Evolutionary conservation across 2,888 invertebrate species (phyloP).

Genomic region (Odontothrips loti): DNA sequence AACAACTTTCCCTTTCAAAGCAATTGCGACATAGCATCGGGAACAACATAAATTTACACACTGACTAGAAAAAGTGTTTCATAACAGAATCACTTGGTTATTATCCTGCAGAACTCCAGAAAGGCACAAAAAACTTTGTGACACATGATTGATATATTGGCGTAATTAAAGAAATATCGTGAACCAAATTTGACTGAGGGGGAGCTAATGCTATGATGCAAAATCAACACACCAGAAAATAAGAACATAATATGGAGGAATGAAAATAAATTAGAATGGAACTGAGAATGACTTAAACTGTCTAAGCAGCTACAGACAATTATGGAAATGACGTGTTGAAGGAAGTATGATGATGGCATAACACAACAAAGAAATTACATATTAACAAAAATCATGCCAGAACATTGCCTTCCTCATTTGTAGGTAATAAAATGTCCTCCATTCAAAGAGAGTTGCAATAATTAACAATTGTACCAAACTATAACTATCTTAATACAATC

Average conservation of each 20-base stretch:
- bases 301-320: no score
- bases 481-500: no score
- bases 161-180: background rate
- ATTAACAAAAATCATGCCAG: background rate
- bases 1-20: no score
- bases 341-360: conserved; percentile 33
- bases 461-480: no score
- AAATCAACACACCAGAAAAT: background rate
- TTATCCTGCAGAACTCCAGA: background rate
- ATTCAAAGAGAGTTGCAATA: conserved; percentile 29
- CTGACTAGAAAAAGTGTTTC: background rate
- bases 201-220: background rate
- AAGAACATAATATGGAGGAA: conserved; percentile 27
- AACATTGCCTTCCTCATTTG: background rate
- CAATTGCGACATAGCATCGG: no score
- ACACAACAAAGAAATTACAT: conserved; percentile 34
- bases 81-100: background rate
- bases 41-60: no score
- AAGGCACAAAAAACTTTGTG: background rate
- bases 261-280: conserved; percentile 33
- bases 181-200: background rate
- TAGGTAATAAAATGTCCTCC: background rate
- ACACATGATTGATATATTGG: background rate
- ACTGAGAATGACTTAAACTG: conserved; percentile 32
- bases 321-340: conserved; percentile 36